phyloP scores from a whole-genome alignment of 2,113 vertebrate genomes.

The Myocastor coypus region DNA sequence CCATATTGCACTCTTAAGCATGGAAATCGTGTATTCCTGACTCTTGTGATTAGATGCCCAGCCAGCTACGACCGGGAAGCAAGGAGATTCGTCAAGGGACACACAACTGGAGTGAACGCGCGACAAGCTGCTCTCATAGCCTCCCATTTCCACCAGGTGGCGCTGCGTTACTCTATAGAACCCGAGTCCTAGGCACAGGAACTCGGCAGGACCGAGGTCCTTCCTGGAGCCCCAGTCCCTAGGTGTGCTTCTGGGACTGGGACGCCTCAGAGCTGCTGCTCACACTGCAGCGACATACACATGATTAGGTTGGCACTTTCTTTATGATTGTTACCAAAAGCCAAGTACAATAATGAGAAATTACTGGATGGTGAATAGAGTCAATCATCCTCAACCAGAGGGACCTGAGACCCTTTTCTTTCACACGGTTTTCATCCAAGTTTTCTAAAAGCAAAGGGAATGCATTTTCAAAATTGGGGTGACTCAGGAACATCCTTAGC shows the following conservation, averaged over 20 bases:
- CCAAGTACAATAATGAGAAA: background rate
- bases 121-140: background rate
- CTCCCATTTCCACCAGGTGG: background rate
- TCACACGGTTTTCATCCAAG: background rate
- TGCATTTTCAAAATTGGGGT: background rate
- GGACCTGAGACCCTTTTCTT: background rate
- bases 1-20: background rate
- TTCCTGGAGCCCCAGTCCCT: accelerated
- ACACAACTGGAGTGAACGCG: background rate
- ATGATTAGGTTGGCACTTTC: background rate
- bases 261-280: background rate
- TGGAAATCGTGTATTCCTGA: background rate
- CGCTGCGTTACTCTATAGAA: background rate
- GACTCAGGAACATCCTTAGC: background rate
- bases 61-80: background rate
- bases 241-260: accelerated
- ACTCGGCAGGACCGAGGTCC: background rate
- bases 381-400: background rate
- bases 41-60: background rate
- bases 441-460: background rate
- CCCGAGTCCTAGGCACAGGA: background rate
- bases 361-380: background rate
- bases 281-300: background rate
- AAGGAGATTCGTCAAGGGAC: background rate
- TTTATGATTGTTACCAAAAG: conserved; percentile 1